phyloP scores from a whole-genome alignment of 2,888 invertebrate species.

The Pristionchus exspectatus region DNA sequence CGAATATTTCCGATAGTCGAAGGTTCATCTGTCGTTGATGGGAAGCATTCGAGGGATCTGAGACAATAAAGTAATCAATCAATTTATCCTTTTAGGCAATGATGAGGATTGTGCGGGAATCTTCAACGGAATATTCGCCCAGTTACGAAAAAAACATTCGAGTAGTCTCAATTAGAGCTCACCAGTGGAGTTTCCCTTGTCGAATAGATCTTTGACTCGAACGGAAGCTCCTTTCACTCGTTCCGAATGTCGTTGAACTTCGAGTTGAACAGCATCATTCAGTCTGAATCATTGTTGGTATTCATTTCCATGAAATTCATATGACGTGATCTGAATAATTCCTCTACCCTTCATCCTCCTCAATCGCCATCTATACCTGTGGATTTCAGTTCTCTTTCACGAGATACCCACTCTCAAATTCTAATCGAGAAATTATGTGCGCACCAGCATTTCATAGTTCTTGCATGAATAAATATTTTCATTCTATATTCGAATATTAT shows the following conservation, averaged over 20 bases:
- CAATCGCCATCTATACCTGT: too few relatives aligned
- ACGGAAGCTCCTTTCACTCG: constrained; percentile 76
- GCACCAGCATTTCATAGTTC: too few relatives aligned
- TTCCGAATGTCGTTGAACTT: constrained; percentile 78
- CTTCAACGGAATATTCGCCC: background rate
- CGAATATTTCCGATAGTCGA: constrained; percentile 78
- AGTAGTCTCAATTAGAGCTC: background rate
- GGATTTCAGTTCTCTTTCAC: too few relatives aligned
- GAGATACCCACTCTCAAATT: too few relatives aligned
- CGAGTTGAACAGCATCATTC: constrained; percentile 79
- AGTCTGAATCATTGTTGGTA: constrained; percentile 71
- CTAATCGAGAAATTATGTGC: too few relatives aligned
- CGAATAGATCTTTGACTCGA: constrained; percentile 78
- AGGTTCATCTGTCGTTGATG: constrained; percentile 80
- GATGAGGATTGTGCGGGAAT: background rate
- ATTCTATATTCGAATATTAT: too few relatives aligned
- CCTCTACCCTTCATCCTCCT: too few relatives aligned
- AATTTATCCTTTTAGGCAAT: too few relatives aligned
- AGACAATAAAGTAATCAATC: background rate
- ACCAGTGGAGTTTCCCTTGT: constrained; percentile 60
- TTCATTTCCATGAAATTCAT: background rate
- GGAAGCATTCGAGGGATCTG: constrained; percentile 77
- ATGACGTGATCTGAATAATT: background rate
- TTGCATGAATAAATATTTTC: too few relatives aligned
- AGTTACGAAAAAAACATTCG: background rate